A percentile compares a stretch with the other conserved stretches of the same genome.
phyloP scores from a whole-genome alignment of 2,797 vertebrate species.

The Leptodactylus fallax region DNA sequence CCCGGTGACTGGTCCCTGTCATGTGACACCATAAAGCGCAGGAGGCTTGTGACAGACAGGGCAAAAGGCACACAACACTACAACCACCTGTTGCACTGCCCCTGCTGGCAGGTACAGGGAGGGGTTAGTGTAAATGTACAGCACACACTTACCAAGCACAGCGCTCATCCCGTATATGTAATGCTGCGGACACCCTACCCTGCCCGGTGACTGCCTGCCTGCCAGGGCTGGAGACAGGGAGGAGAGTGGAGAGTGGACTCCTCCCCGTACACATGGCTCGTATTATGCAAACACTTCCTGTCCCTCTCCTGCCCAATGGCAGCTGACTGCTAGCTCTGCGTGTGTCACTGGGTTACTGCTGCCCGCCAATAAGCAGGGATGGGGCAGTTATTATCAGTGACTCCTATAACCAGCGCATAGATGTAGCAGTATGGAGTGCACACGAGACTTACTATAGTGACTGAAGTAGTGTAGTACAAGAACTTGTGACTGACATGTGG shows the following conservation, averaged over 20 bases:
- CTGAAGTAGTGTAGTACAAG: too few relatives aligned
- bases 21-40: too few relatives aligned
- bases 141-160: neutral
- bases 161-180: neutral
- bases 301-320: slow-evolving; percentile 19
- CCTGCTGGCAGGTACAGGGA: neutral
- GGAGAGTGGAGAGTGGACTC: neutral
- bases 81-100: too few relatives aligned
- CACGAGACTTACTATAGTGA: too few relatives aligned
- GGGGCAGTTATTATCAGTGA: neutral
- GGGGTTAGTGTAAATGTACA: too few relatives aligned
- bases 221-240: neutral
- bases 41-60: too few relatives aligned
- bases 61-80: too few relatives aligned
- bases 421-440: too few relatives aligned
- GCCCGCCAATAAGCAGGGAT: neutral
- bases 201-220: neutral
- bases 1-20: too few relatives aligned
- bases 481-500: too few relatives aligned
- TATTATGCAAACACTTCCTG: slow-evolving; percentile 45
- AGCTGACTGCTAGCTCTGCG: neutral
- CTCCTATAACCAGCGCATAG: too few relatives aligned
- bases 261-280: slow-evolving; percentile 35
- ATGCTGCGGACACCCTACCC: neutral
- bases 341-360: neutral